Conservation (phyloP, 2,113 vertebrate species). For the Sapajus apella region DNA sequence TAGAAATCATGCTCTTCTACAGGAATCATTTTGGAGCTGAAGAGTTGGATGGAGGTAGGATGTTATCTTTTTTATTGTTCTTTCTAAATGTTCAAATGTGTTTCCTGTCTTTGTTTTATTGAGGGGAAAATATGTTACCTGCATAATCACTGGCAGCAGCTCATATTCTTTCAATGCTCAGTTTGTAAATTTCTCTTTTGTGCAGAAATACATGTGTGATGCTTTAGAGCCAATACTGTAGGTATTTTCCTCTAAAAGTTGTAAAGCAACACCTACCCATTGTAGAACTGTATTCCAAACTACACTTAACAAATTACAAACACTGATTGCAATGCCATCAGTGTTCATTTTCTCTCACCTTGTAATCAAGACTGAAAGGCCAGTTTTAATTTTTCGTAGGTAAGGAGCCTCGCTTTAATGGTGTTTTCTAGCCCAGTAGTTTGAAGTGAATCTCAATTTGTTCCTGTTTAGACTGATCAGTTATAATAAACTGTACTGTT, state of each 20-base stretch:
- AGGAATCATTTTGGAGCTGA: constrained; percentile 97
- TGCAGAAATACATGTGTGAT: not conserved
- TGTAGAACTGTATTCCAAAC: constrained; percentile 37
- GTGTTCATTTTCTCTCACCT: constrained; percentile 58
- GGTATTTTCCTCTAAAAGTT: constrained; percentile 48
- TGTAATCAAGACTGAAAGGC: constrained; percentile 63
- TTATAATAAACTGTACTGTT: constrained; percentile 82
- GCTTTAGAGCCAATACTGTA: constrained; percentile 40
- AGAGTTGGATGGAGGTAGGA: constrained; percentile 96
- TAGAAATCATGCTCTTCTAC: constrained; percentile 98
- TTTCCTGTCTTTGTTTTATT: constrained; percentile 58
- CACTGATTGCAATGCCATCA: constrained; percentile 1
- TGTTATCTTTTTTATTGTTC: constrained; percentile 26
- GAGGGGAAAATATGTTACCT: constrained; percentile 13
- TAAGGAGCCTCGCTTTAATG: constrained; percentile 85
- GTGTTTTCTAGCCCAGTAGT: constrained; percentile 70
- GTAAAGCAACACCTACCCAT: constrained; percentile 38
- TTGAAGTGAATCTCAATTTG: constrained; percentile 87
- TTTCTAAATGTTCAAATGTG: constrained; percentile 33
- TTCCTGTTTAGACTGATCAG: constrained; percentile 84
- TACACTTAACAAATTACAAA: constrained; percentile 55
- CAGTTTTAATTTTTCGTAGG: constrained; percentile 71
- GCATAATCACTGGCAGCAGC: not conserved
- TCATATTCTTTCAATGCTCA: not conserved
- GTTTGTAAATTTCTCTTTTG: constrained; percentile 30